Conservation (phyloP, 2,797 vertebrate species). For the Aselliscus stoliczkanus region DNA sequence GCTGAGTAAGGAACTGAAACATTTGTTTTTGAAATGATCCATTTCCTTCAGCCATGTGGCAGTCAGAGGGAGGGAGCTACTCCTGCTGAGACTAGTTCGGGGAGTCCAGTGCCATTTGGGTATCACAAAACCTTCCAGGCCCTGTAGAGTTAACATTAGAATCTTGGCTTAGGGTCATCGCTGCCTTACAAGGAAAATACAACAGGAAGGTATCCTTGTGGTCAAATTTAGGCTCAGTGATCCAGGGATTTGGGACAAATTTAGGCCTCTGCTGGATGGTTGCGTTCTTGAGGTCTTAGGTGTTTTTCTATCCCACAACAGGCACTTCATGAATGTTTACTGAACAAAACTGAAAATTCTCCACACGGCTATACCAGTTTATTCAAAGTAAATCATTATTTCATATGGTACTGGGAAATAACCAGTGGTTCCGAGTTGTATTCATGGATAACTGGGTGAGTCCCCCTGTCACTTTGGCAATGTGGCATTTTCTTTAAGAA, state of each 20-base stretch:
- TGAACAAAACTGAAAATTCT: neutral
- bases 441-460: neutral
- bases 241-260: neutral
- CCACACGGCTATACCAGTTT: neutral
- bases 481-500: neutral
- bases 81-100: neutral
- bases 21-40: conserved; percentile 41
- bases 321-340: no score
- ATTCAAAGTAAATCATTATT: conserved; percentile 2
- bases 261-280: neutral
- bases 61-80: neutral
- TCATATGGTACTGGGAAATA: neutral
- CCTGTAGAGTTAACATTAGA: neutral
- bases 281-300: neutral
- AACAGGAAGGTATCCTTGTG: neutral
- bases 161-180: neutral
- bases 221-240: neutral
- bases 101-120: neutral
- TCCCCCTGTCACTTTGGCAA: neutral
- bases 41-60: neutral
- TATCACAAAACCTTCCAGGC: neutral
- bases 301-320: conserved; percentile 17
- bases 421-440: neutral
- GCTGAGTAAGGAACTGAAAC: conserved; percentile 51
- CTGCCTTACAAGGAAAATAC: neutral